These are phyloP conservation scores for Melitaea cinxia DNA, from an alignment of 1,140 invertebrate species.

Conservation along the genomic window DNA sequence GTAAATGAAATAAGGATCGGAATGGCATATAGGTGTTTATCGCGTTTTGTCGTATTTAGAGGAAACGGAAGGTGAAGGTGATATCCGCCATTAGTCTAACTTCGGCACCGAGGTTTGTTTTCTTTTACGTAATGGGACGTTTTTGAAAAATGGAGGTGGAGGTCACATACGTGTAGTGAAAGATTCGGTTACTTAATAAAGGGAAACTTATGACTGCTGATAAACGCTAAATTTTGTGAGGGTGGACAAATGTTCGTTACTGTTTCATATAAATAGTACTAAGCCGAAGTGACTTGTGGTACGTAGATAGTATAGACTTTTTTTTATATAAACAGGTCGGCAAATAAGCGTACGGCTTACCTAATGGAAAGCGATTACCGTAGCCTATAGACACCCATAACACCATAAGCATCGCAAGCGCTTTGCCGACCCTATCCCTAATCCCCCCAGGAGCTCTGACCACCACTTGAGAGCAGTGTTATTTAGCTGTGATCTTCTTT, in stretches of 20 bases:
- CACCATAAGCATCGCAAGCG: too few relatives aligned
- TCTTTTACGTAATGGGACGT: conserved; percentile 48
- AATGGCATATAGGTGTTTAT: neutral
- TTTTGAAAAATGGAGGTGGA: conserved; percentile 48
- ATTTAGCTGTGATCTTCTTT: too few relatives aligned
- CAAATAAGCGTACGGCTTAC: too few relatives aligned
- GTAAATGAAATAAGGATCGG: neutral
- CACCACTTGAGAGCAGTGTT: too few relatives aligned
- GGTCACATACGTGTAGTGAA: conserved; percentile 31
- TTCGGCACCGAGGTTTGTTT: conserved; percentile 52
- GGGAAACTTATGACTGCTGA: neutral
- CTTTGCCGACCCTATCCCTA: too few relatives aligned
- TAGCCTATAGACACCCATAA: too few relatives aligned
- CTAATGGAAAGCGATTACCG: too few relatives aligned
- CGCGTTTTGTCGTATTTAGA: conserved; percentile 20
- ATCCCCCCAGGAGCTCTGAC: too few relatives aligned
- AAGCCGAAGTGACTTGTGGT: too few relatives aligned
- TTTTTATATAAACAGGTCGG: too few relatives aligned
- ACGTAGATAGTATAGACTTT: too few relatives aligned
- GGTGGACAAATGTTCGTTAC: neutral
- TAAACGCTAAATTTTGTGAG: neutral
- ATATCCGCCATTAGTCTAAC: conserved; percentile 61
- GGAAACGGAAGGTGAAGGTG: conserved; percentile 70
- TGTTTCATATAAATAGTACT: too few relatives aligned
- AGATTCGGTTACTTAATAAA: conserved; percentile 40